Evolutionary conservation across 2,113 vertebrate genomes (phyloP), one percentile per base, ranked within the genome.

Genomic region (Rhynchomys soricoides): DNA sequence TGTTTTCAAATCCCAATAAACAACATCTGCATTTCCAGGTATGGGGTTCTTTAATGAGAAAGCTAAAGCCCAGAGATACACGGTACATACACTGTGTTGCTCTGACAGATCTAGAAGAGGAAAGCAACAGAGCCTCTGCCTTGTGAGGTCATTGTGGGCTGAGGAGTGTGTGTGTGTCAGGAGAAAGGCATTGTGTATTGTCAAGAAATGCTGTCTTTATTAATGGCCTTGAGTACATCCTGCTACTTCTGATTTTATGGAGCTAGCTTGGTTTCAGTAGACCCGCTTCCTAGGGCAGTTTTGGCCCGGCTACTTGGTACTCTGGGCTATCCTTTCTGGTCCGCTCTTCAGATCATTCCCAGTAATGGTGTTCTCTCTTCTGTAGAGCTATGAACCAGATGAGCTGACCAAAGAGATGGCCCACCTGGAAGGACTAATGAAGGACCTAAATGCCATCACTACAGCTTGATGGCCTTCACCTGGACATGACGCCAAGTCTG

Each of bases 381-480:
- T 94, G 22, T 98, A 99, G 99, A 99, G 98, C 97, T 99, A 99
- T 43, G 99, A 99, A 98, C 99, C 99, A 29, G 99, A 99, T 97
- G 99, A 99, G 98, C 99, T 99, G 98, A 99, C 99, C 97, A 99
- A 99, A 99, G 99, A 99, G 98, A 99, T 99, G 99, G 99, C 99
- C 98, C 99, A 99, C 98, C 99, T 99, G 97, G 99, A 99, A 99
- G 99, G 99, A 98, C 99, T 99, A 50, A 99, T 99, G 99, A 99
- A 99, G 99, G 99, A 99, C 99, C 99, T 99, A 96, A 99, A 99
- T 11, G 99, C 99, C 98, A 99, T 99, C 98, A 99, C 99, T 10
- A 99, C 99, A 90, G 99, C 99, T 81, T 99, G 99, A 99, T 9
- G 86, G 10, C 97, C 97, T 95, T 96, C 91, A 29, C 94, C 94